phyloP scores from a whole-genome alignment of 1,140 invertebrate species.

The Leptinotarsa defecta region DNA sequence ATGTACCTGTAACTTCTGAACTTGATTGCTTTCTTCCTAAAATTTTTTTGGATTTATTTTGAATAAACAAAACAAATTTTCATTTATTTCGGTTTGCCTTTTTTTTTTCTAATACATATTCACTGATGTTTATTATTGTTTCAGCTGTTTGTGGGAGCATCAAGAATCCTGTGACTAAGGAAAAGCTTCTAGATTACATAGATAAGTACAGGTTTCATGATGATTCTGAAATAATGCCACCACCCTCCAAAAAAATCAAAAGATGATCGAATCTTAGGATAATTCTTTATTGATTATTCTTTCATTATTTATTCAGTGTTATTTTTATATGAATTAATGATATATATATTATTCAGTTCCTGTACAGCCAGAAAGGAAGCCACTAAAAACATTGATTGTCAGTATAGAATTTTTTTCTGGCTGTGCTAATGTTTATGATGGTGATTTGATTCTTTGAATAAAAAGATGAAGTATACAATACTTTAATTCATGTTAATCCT shows the following conservation, averaged over 20 bases:
- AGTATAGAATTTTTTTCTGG: not conserved
- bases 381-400: not conserved
- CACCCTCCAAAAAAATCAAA: slow-evolving; percentile 58
- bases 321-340: slow-evolving; percentile 29
- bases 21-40: no score
- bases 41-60: no score
- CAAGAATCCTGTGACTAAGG: slow-evolving; percentile 78
- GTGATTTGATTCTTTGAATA: slow-evolving; percentile 13
- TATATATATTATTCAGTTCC: slow-evolving; percentile 16
- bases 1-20: no score
- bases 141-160: slow-evolving; percentile 74
- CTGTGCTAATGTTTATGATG: slow-evolving; percentile 4
- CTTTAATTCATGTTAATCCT: not conserved
- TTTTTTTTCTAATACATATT: not conserved
- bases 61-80: no score
- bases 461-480: slow-evolving; percentile 1
- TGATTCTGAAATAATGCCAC: slow-evolving; percentile 69
- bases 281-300: slow-evolving; percentile 23
- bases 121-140: slow-evolving; percentile 50
- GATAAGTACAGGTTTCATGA: slow-evolving; percentile 65
- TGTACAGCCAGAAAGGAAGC: not conserved
- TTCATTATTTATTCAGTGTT: slow-evolving; percentile 23
- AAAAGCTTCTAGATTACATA: slow-evolving; percentile 77
- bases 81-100: not conserved
- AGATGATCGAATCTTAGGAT: slow-evolving; percentile 40